A percentile compares a stretch with the other conserved stretches of the same genome.
These are phyloP conservation scores for Anastatus disparis DNA, from an alignment of 1,140 invertebrate genomes.

Conservation along the genomic window DNA sequence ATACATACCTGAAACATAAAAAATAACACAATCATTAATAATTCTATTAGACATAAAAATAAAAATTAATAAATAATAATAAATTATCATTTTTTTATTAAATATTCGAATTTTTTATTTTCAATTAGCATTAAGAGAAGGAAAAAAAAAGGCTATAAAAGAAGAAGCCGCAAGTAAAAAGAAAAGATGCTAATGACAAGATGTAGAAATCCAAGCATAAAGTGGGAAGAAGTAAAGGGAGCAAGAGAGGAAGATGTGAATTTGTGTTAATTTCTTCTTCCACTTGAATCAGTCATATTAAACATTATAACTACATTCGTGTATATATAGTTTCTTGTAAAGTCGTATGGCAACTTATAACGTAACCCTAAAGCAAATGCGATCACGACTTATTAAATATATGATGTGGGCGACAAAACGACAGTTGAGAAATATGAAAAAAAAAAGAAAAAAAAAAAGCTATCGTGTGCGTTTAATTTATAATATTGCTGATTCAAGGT, in stretches of 20 bases:
- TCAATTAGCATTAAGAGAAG: background rate
- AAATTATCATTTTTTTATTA: too few species aligned
- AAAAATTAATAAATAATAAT: too few species aligned
- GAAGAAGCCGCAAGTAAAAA: background rate
- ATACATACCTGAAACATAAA: too few species aligned
- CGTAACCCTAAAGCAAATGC: too few species aligned
- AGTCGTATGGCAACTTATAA: conserved; percentile 13
- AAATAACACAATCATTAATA: too few species aligned
- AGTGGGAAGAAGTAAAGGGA: conserved; percentile 14
- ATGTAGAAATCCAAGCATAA: conserved; percentile 17
- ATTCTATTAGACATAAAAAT: too few species aligned
- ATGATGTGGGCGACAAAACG: conserved; percentile 26
- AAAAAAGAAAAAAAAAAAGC: too few species aligned
- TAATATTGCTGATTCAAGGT: conserved; percentile 19
- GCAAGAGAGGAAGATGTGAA: conserved; percentile 36
- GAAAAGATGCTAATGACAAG: conserved; percentile 23
- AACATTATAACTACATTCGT: too few species aligned
- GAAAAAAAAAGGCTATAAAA: background rate
- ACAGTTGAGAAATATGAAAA: conserved; percentile 11
- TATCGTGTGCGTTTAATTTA: too few species aligned
- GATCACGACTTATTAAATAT: too few species aligned
- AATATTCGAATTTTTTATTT: conserved; percentile 12
- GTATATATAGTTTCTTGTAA: conserved; percentile 16
- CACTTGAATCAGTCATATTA: conserved; percentile 25
- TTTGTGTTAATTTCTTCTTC: conserved; percentile 39